Evolutionary conservation across 2,888 invertebrate genomes (phyloP), one percentile per base, ranked within the genome.

Genomic region (Drosophila austrosaltans): DNA sequence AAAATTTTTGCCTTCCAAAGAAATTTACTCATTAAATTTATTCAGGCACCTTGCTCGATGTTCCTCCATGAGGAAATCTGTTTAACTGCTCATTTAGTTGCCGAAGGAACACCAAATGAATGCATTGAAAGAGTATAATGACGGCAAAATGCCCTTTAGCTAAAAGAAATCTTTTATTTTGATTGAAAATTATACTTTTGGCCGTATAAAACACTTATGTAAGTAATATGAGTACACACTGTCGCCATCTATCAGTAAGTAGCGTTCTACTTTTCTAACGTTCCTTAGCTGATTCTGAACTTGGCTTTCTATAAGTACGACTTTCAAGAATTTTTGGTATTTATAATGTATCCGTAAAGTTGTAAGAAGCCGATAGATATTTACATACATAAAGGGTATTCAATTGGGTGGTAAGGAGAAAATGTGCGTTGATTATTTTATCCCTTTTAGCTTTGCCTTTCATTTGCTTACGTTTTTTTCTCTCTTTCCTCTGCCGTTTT

Each of bases 341-440:
- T 3, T 28, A 28, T 28, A 28, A 28, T 28, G 28, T 6, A 30
- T 6, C 36, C 36, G 2, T 10, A 2, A 36, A n/a, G n/a, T 40
- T 16, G 16, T 5, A 4, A n/a, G n/a, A 39, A 12, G n/a, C 1
- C 30, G 3, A 30, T 30, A 30, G 30, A 30, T 6, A 40, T 40
- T n/a, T n/a, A 40, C 40, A 40, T n/a, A 40, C 40, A 40, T 16
- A 16, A 16, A 48, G 48, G 48, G 48, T 48, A 48, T 48, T 48
- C 25, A 12, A 48, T 63, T 66, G 60, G 59, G 53, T 36, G 20
- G 22, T 36, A 2, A 7, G 22, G 20, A 48, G 30, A 75, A 73
- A 72, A 76, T 48, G 58, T 40, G 62, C 76, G 42, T 73, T 79
- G 84, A 82, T 79, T 83, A 73, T 75, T 72, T 78, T 75, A 68